A percentile compares a stretch with the other conserved stretches of the same genome.
Conservation (phyloP, 2,888 invertebrate genomes). For the Drosophila dives region DNA sequence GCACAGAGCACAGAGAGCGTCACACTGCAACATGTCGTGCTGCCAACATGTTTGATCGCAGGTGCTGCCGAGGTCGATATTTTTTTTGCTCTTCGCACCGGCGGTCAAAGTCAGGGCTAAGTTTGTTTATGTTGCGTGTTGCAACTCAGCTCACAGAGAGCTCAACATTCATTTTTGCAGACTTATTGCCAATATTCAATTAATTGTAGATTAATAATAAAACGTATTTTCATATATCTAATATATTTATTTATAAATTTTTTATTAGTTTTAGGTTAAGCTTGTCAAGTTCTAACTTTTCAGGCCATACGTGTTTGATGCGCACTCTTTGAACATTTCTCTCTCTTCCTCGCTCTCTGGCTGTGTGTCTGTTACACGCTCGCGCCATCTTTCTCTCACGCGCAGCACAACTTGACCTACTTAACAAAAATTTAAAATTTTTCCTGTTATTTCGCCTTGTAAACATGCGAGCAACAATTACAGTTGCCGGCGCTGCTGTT, state of each 20-base stretch:
- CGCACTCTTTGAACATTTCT: constrained; percentile 33
- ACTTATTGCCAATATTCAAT: not conserved
- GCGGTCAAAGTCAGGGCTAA: constrained; percentile 83
- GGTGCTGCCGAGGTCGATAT: constrained; percentile 66
- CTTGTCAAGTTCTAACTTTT: constrained; percentile 43
- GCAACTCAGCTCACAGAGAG: not conserved
- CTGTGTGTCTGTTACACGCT: constrained; percentile 19
- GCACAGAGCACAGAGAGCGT: constrained; percentile 6
- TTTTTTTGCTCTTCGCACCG: constrained; percentile 44
- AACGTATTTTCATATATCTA: not conserved
- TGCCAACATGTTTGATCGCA: constrained; percentile 64
- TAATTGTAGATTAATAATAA: not conserved
- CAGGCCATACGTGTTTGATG: constrained; percentile 63
- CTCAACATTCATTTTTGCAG: not conserved
- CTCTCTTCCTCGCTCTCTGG: constrained; percentile 8
- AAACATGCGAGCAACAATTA: constrained; percentile 79
- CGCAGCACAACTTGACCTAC: constrained; percentile 83
- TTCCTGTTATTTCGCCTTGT: constrained; percentile 84
- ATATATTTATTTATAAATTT: not conserved
- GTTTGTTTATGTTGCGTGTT: constrained; percentile 67
- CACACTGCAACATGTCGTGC: constrained; percentile 50
- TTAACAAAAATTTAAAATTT: constrained; percentile 81
- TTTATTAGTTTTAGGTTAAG: not conserved
- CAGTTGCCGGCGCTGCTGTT: constrained; percentile 73
- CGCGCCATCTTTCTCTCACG: constrained; percentile 18